Evolutionary conservation across 92 coral and sea anemone genomes (phyloP).

Genomic region (Umimayanthus kanabou): DNA sequence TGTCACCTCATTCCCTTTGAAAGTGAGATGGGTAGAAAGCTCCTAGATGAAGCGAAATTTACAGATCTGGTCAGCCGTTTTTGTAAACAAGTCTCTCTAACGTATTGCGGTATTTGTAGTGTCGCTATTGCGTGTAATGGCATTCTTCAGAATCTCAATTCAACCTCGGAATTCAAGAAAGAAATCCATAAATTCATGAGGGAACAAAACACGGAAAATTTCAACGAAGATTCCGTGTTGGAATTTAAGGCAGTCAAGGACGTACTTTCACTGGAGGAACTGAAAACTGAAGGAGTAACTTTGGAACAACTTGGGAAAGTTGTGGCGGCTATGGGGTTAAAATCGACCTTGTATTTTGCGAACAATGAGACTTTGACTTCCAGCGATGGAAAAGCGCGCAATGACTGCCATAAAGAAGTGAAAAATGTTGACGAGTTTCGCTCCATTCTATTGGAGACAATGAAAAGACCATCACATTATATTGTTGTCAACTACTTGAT

Average conservation of each 20-base stretch:
- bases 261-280: constrained; percentile 24
- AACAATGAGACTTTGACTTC: not conserved
- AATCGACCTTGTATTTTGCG: constrained; percentile 31
- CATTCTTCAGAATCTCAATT: constrained; percentile 34
- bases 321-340: constrained; percentile 29
- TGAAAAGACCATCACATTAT: constrained; percentile 33
- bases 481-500: constrained; percentile 50
- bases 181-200: constrained; percentile 2
- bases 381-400: not conserved
- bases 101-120: constrained; percentile 63
- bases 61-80: constrained; percentile 42
- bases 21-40: constrained; percentile 43
- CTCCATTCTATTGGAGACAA: constrained; percentile 40
- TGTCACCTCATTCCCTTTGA: constrained; percentile 33
- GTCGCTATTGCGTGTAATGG: constrained; percentile 57
- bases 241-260: constrained; percentile 32
- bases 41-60: constrained; percentile 42
- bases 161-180: not conserved
- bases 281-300: constrained; percentile 54
- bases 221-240: constrained; percentile 47
- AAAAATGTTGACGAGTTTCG: constrained; percentile 54
- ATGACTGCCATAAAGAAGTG: not conserved
- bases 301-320: constrained; percentile 40
- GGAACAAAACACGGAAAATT: not conserved
- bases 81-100: constrained; percentile 46